Base-by-base conservation (phyloP, 1,140 invertebrate genomes). In the Aphaenogaster floridana region DNA sequence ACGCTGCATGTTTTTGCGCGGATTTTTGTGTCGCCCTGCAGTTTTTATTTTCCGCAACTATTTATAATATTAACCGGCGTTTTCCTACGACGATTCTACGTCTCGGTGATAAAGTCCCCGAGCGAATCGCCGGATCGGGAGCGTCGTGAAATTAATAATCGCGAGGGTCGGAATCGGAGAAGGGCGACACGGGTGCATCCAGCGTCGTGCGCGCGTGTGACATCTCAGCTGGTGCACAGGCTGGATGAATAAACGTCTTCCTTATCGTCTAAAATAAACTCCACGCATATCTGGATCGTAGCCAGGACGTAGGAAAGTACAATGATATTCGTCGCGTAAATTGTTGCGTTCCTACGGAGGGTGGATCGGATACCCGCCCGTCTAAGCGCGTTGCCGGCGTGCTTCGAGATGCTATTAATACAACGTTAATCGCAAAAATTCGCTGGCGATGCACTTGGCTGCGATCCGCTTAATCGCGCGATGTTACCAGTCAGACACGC, bases 221-320 rank as follows among this genome's bases (percentile, higher is more conserved):
- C 93, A 92, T 94, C 93, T 93, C 94, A 92, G 92, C 92, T 94
- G 93, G 93, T 93, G 91, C 90, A 89, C 93, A 94, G 90, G 91
- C 92, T 92, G 93, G 92, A 94, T 95, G 95, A 94, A 95, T 95
- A 95, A 95, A 95, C 94, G 94, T 95, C 94, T 95, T 95, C 93
- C 95, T 95, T 95, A 95, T 95, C 93, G 94, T 94, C 93, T 92
- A 94, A 95, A 95, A 95, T 95, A 95, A 95, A 94, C 93, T 93
- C 94, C 91, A 94, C 92, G 93, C 92, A 91, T 94, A 93, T 93
- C 94, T 95, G 95, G 95, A 95, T 91, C 93, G 85, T 36, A 91
- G 95, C 95, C 95, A 95, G 94, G 91, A 83, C 89, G 89, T 93
- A 93, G 93, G 91, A 92, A 92, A 92, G 89, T 92, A 94, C 94